Percentiles rank a stretch among this genome's conserved stretches.
These are phyloP conservation scores for Sylvietta virens DNA, from an alignment of 2,113 vertebrate species.

Conservation along the genomic window DNA sequence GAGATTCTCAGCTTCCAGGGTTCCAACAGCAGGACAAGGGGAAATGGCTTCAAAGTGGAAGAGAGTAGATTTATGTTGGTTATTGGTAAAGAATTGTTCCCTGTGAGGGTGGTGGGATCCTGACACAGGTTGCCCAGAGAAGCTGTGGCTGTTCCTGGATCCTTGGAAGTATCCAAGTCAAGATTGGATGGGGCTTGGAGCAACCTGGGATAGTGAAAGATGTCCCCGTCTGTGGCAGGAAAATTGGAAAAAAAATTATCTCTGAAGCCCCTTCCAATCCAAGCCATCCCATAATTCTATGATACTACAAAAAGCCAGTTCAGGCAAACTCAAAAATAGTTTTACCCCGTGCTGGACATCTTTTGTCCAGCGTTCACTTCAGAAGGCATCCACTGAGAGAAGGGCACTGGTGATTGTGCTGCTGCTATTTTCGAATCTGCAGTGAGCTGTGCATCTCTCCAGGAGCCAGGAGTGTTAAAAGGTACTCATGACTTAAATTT, in stretches of 20 bases:
- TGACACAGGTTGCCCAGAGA: neutral
- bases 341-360: neutral
- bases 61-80: neutral
- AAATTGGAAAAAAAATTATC: neutral
- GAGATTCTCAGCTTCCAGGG: too few relatives aligned
- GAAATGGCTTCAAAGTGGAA: neutral
- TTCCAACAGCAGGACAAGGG: too few relatives aligned
- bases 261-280: neutral
- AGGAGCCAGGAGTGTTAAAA: neutral
- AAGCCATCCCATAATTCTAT: neutral
- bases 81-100: neutral
- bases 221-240: neutral
- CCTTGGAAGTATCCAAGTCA: neutral
- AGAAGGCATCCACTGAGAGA: neutral
- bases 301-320: neutral
- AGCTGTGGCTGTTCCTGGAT: neutral
- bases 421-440: neutral
- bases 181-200: accelerated
- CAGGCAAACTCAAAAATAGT: neutral
- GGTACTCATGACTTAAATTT: neutral
- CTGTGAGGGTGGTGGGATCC: accelerated
- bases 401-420: neutral
- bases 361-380: neutral
- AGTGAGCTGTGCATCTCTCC: neutral
- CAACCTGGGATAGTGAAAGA: accelerated